Percentiles rank a stretch among this genome's conserved stretches.
These are phyloP conservation scores for Cylindroiulus punctatus DNA, from an alignment of 2,888 invertebrate species.

Conservation along the genomic window DNA sequence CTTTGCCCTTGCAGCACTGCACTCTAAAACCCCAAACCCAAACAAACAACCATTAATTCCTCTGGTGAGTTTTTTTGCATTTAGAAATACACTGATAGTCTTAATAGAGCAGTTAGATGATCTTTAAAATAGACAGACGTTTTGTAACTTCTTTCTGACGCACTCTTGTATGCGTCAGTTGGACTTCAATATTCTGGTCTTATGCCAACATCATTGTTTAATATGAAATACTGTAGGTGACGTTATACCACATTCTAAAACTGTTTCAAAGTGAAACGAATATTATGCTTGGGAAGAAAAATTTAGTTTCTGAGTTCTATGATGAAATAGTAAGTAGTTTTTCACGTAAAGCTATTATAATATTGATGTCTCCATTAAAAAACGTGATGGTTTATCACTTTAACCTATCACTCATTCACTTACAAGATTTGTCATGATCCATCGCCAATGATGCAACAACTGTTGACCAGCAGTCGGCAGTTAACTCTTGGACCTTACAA, in stretches of 20 bases:
- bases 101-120: not conserved
- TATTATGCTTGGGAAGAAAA: conserved; percentile 71
- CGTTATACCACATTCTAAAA: conserved; percentile 93
- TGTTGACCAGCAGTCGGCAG: conserved; percentile 80
- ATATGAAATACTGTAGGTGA: conserved; percentile 76
- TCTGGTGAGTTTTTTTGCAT: not conserved
- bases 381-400: not conserved
- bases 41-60: too few species aligned
- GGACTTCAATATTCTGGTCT: not conserved
- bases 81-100: not conserved
- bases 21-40: too few species aligned
- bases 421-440: conserved; percentile 68
- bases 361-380: conserved; percentile 39
- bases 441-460: conserved; percentile 81
- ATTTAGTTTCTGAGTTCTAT: conserved; percentile 90
- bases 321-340: conserved; percentile 82
- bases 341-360: too few species aligned
- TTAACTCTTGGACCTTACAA: conserved; percentile 78
- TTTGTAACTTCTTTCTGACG: too few species aligned
- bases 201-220: not conserved
- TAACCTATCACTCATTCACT: not conserved
- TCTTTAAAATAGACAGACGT: too few species aligned
- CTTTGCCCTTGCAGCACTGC: too few species aligned
- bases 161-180: not conserved
- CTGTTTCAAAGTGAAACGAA: conserved; percentile 82